phyloP scores from a whole-genome alignment of 2,888 invertebrate species.

The Euproctis similis region DNA sequence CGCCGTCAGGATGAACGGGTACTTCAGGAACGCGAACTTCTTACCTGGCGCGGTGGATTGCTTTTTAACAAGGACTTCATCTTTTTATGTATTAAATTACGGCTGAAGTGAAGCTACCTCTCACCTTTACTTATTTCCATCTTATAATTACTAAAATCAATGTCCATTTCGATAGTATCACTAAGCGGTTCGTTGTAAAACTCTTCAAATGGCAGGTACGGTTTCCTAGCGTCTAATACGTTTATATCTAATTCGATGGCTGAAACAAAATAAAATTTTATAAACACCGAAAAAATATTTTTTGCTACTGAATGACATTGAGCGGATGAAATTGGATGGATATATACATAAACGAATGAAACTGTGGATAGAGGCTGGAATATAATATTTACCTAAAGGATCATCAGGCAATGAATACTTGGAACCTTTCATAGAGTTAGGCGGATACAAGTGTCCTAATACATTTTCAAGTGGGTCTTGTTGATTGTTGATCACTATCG shows the following conservation, averaged over 20 bases:
- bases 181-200: slow-evolving; percentile 96
- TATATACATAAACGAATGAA: not conserved
- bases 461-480: slow-evolving; percentile 70
- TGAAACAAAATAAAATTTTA: slow-evolving; percentile 43
- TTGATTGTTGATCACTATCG: slow-evolving; percentile 57
- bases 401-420: slow-evolving; percentile 70
- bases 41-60: slow-evolving; percentile 41
- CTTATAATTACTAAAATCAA: slow-evolving; percentile 93
- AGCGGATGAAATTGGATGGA: not conserved
- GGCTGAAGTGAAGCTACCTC: no score
- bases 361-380: not conserved
- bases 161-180: slow-evolving; percentile 94
- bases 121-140: slow-evolving; percentile 74
- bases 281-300: no score
- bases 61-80: no score
- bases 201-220: slow-evolving; percentile 89
- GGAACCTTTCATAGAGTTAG: slow-evolving; percentile 51
- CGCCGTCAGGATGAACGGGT: slow-evolving; percentile 92
- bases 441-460: slow-evolving; percentile 53
- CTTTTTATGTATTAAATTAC: no score
- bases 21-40: slow-evolving; percentile 92
- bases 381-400: slow-evolving; percentile 64
- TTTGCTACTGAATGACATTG: not conserved
- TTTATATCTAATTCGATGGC: slow-evolving; percentile 85
- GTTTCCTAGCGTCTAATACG: slow-evolving; percentile 87